A percentile compares a stretch with the other conserved stretches of the same genome.
Evolutionary conservation across 2,888 invertebrate species (phyloP).

Genomic region (Rapana venosa): DNA sequence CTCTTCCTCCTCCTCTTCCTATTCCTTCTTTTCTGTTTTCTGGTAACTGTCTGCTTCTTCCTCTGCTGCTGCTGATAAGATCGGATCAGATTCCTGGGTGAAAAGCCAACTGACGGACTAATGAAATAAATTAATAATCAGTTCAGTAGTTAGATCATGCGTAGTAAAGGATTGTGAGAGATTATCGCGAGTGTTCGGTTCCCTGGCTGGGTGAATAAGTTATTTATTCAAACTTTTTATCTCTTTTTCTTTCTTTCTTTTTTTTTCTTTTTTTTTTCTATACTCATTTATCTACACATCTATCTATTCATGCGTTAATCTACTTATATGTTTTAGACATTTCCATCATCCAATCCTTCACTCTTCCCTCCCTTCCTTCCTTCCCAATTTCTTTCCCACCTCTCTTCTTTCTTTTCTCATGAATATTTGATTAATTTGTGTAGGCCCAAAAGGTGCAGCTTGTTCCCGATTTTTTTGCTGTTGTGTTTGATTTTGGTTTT

Average conservation of each 20-base stretch:
- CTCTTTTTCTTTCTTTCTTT: background rate
- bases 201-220: no score
- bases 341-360: background rate
- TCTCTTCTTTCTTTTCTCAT: background rate
- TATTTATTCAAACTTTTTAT: no score
- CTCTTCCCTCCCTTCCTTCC: background rate
- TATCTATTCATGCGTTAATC: background rate
- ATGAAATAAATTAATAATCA: background rate
- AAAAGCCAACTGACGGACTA: background rate
- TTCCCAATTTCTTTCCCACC: background rate
- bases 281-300: background rate
- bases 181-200: no score
- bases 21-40: background rate
- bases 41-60: no score
- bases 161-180: no score
- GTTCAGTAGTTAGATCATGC: no score
- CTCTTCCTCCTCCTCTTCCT: background rate
- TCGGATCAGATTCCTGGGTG: no score
- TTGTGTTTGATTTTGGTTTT: no score
- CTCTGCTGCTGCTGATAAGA: no score
- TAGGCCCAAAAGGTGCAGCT: no score
- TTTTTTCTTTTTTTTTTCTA: background rate
- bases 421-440: no score
- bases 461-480: no score
- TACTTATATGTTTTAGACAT: background rate